Percentiles rank a stretch among this genome's conserved stretches.
These are phyloP conservation scores for Clupea harengus DNA, from an alignment of 2,113 vertebrate genomes.

Conservation along the genomic window DNA sequence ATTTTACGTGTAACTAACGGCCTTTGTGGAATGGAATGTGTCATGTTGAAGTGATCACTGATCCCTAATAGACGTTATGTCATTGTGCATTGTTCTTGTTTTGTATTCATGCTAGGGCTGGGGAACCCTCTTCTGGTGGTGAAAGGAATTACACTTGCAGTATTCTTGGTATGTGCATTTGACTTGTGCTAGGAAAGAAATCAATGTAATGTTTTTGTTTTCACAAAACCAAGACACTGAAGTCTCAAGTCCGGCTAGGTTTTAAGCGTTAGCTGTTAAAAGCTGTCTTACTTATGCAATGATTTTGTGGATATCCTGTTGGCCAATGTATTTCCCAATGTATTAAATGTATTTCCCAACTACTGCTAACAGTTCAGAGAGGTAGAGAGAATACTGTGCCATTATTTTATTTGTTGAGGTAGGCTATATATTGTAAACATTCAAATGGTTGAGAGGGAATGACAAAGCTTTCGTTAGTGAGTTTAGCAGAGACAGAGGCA, in stretches of 20 bases:
- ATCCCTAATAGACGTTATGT: not conserved
- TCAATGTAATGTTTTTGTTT: too few species aligned
- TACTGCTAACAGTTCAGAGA: too few species aligned
- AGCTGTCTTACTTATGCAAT: too few species aligned
- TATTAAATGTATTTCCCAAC: not conserved
- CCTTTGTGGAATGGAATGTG: not conserved
- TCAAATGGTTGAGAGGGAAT: not conserved
- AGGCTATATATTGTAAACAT: too few species aligned
- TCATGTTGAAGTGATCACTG: not conserved
- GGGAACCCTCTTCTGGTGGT: not conserved
- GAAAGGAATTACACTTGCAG: not conserved
- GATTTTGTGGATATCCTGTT: too few species aligned
- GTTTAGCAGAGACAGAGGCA: too few species aligned
- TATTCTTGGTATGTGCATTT: not conserved
- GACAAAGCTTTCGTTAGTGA: too few species aligned
- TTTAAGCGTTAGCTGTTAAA: too few species aligned
- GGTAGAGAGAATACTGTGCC: too few species aligned
- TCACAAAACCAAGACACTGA: not conserved
- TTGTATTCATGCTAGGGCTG: not conserved
- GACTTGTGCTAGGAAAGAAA: too few species aligned
- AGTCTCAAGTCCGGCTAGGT: not conserved
- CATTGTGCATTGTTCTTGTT: not conserved
- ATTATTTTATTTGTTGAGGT: too few species aligned
- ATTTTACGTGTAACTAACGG: too few species aligned
- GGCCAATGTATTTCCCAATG: not conserved